Evolutionary conservation across 2,113 vertebrate genomes (phyloP).

Genomic region (Rhinogobius similis): DNA sequence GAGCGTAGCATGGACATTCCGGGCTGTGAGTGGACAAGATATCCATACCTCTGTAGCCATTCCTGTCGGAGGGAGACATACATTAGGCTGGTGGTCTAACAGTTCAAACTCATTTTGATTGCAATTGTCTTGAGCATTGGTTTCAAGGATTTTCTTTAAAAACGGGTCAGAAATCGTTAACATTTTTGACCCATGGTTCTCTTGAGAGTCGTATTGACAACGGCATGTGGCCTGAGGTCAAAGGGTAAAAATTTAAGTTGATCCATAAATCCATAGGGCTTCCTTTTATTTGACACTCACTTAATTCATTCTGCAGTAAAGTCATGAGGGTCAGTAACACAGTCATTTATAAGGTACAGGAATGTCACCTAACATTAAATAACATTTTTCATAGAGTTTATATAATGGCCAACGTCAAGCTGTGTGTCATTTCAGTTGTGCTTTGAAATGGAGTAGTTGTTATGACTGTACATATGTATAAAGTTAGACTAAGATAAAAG

Average conservation of each 20-base stretch:
- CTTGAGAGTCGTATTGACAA: background rate
- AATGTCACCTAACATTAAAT: background rate
- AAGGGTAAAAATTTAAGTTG: background rate
- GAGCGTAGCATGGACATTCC: constrained; percentile 86
- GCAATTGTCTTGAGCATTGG: background rate
- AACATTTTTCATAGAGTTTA: background rate
- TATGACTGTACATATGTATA: too few species aligned
- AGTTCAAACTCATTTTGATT: background rate
- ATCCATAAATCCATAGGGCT: constrained; percentile 1
- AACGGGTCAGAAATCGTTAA: background rate
- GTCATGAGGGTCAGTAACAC: background rate
- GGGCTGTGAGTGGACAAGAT: constrained; percentile 84
- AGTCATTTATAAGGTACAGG: background rate
- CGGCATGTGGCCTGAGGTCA: background rate
- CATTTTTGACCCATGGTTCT: background rate
- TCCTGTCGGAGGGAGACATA: constrained; percentile 64
- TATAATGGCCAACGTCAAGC: too few species aligned
- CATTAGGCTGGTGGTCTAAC: background rate
- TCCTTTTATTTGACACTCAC: constrained; percentile 4
- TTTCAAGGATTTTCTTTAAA: background rate
- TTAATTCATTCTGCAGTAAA: background rate
- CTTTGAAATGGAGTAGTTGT: background rate
- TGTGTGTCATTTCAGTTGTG: background rate
- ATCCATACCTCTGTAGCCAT: constrained; percentile 92
- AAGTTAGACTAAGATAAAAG: too few species aligned